Evolutionary conservation across 2,797 vertebrate species (phyloP).

Genomic region (Miichthys miiuy): DNA sequence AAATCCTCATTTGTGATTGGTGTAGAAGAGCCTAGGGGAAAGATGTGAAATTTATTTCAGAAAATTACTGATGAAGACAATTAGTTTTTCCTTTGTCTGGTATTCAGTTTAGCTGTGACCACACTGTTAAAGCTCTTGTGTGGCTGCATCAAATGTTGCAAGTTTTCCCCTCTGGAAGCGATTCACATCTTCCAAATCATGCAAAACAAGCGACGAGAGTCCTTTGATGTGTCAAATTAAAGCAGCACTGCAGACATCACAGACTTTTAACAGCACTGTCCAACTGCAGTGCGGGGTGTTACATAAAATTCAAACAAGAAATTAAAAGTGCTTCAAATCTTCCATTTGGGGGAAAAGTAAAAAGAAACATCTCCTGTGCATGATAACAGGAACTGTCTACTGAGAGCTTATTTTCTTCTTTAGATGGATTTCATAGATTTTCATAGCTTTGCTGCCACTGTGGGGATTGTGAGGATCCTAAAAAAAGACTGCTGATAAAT

Average conservation of each 20-base stretch:
- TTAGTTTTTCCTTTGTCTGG: neutral
- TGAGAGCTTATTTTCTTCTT: constrained; percentile 39
- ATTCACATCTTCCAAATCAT: constrained; percentile 57
- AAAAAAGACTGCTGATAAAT: constrained; percentile 52
- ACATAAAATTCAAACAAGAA: constrained; percentile 65
- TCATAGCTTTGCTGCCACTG: constrained; percentile 17
- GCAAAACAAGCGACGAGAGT: constrained; percentile 50
- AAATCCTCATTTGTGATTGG: constrained; percentile 86
- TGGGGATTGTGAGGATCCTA: constrained; percentile 28
- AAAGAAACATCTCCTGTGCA: constrained; percentile 27
- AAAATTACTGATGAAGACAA: neutral
- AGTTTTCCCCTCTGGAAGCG: constrained; percentile 29
- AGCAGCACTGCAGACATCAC: constrained; percentile 63
- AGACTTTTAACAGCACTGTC: constrained; percentile 62
- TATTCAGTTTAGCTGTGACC: constrained; percentile 24
- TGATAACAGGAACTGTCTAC: constrained; percentile 22
- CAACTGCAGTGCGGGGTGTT: constrained; percentile 51
- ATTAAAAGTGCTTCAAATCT: constrained; percentile 61
- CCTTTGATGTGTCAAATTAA: constrained; percentile 74
- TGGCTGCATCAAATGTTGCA: constrained; percentile 25
- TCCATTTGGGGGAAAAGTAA: constrained; percentile 27
- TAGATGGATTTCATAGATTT: constrained; percentile 45
- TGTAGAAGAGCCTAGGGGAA: constrained; percentile 83
- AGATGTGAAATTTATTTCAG: neutral
- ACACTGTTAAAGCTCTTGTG: constrained; percentile 21